phyloP scores from a whole-genome alignment of 1,140 invertebrate species.

The Psix sp. region DNA sequence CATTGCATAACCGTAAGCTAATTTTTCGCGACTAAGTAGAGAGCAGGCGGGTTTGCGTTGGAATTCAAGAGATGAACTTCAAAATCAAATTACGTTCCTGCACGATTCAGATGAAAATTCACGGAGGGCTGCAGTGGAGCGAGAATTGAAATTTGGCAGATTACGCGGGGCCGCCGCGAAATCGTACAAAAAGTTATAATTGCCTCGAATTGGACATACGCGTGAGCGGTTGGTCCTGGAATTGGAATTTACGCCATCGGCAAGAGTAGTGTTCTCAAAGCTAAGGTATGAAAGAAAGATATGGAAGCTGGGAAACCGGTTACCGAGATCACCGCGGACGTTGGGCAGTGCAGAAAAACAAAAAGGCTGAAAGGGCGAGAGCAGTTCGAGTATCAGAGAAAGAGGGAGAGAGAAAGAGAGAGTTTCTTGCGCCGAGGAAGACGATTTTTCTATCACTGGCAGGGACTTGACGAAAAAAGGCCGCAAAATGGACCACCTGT shows the following conservation, averaged over 20 bases:
- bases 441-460: slow-evolving; percentile 37
- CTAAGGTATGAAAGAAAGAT: slow-evolving; percentile 57
- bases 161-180: slow-evolving; percentile 5
- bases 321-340: slow-evolving; percentile 56
- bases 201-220: slow-evolving; percentile 21
- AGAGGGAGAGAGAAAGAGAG: slow-evolving; percentile 4
- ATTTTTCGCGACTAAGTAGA: too few relatives aligned
- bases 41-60: too few relatives aligned
- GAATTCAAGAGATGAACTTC: too few relatives aligned
- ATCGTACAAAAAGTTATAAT: slow-evolving; percentile 40
- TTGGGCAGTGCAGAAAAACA: slow-evolving; percentile 53
- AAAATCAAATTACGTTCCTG: too few relatives aligned
- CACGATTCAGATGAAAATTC: background rate
- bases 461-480: background rate
- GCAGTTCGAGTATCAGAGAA: slow-evolving; percentile 15
- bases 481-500: too few relatives aligned
- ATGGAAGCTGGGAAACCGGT: slow-evolving; percentile 60
- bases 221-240: slow-evolving; percentile 36
- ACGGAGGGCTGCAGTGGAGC: background rate
- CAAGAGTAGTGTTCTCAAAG: slow-evolving; percentile 53
- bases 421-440: slow-evolving; percentile 39
- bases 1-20: background rate
- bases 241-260: slow-evolving; percentile 59
- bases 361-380: slow-evolving; percentile 59
- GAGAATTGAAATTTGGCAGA: slow-evolving; percentile 5